Base-by-base conservation (phyloP, 2,888 invertebrate genomes). In the Azorinus chamasolen region DNA sequence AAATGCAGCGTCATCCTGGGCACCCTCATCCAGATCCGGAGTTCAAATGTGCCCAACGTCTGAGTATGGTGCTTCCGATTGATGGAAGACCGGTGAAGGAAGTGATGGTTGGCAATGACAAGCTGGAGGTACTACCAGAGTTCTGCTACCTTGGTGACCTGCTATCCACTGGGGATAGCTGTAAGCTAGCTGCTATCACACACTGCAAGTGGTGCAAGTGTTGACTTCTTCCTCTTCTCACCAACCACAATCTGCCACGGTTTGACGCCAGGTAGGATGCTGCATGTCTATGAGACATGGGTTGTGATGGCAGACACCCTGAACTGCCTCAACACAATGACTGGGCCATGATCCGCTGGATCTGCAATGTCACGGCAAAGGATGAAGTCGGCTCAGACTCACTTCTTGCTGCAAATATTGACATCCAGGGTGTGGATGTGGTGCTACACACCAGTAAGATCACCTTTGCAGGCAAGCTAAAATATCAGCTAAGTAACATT, bases 91-190 rank as follows among this genome's bases (percentile, higher is more conserved):
- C n/a, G 5, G 4, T 18, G n/a, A 20, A 4, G 20, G 45, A 45
- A 14, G 4, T n/a, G 4, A 16, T 4, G 3, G 14, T 5, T 45
- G 45, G 20, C 20, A 16, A 45, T 45, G 45, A 45, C 20, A 20
- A 18, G 45, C 54, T 54, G 10, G 32, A 54, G 16, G 54, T 18
- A 25, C 27, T 54, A 3, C 25, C 54, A 32, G 37, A 54, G 14
- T 54, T 54, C 8, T 54, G 54, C 16, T 54, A 54, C 16, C 54
- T 54, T n/a, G 27, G 54, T n/a, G 54, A 54, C 54, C 25, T 54
- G 54, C 25, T 54, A 4, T 54, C 54, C 10, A 12, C 54, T 8
- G 54, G 54, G 3, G 54, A 18, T 14, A 27, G 54, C 16, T 54
- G 37, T 32, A 12, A 54, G 16, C 54, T 54, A 5, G 27, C 51